Evolutionary conservation across 2,888 invertebrate genomes (phyloP), one percentile per base, ranked within the genome.

Genomic region (Cordilura impudica): DNA sequence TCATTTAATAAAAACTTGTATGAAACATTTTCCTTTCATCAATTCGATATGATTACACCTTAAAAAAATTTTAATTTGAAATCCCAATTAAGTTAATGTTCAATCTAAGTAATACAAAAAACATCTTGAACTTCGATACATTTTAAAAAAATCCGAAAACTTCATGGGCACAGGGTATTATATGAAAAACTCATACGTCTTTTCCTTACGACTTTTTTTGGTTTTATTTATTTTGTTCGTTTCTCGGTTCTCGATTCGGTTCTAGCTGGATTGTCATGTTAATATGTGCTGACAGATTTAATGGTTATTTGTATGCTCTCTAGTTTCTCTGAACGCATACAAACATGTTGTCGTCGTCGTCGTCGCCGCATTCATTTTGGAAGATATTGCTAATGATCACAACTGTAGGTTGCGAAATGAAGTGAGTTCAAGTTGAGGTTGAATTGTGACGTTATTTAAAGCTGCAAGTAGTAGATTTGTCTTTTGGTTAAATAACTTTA

Each of bases 221-320:
- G 7, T 14, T 23, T 23, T 14, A 23, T 23, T 63, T 56, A 58
- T 53, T 67, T 51, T 51, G 5, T 26, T 67, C 45, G 53, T 58
- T 67, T 71, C 19, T 82, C 12, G 10, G 35, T 35, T 39, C 8
- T 39, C n/a, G 63, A n/a, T 65, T 79, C 74, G 19, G 69, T 81
- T 81, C 75, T 75, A 23, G 73, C 72, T 81, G 54, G 71, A 79
- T 79, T 79, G 82, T 82, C 81, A 82, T 82, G 82, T 81, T 82
- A 83, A 83, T 81, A 80, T 83, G 81, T 78, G 82, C 78, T 82
- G 83, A 83, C 83, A 83, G 83, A 81, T 82, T 82, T 83, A 82
- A 83, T 83, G 83, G 82, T 82, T 83, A 82, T 83, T 83, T 83
- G 83, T 83, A 82, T 76, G 82, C 79, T 71, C 66, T 70, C 79